Percentiles rank a stretch among this genome's conserved stretches.
Evolutionary conservation across 2,797 vertebrate species (phyloP).

Genomic region (Craterocephalus amniculus): DNA sequence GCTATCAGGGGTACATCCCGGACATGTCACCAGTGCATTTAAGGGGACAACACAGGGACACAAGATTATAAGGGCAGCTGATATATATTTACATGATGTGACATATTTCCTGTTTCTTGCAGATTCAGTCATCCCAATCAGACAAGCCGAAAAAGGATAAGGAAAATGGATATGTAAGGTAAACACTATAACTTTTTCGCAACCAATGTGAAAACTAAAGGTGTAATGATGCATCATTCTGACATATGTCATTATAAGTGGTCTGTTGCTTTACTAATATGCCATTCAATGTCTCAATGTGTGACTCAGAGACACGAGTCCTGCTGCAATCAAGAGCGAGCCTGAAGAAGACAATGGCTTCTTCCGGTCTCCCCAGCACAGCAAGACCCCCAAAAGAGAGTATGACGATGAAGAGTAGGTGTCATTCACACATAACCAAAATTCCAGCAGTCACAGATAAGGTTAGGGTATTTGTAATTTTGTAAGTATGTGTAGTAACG

Average conservation of each 20-base stretch:
- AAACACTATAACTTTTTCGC: slow-evolving; percentile 32
- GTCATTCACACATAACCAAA: not conserved
- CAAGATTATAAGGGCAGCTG: not conserved
- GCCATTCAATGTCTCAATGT: slow-evolving; percentile 26
- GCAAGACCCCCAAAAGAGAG: slow-evolving; percentile 88
- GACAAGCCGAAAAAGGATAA: slow-evolving; percentile 93
- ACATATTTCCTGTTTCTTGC: slow-evolving; percentile 47
- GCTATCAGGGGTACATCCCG: not conserved
- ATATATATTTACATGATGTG: not conserved
- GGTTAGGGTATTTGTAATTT: not conserved
- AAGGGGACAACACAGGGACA: not conserved
- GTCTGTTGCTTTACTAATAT: slow-evolving; percentile 13
- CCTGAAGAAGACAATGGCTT: slow-evolving; percentile 88
- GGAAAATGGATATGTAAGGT: slow-evolving; percentile 95
- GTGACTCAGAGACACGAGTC: slow-evolving; percentile 78
- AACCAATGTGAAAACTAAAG: slow-evolving; percentile 3
- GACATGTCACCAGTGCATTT: not conserved
- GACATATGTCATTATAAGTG: not conserved
- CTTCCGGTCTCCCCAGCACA: slow-evolving; percentile 85
- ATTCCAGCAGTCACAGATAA: not conserved
- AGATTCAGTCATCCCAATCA: slow-evolving; percentile 84
- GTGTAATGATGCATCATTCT: not conserved
- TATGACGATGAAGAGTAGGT: slow-evolving; percentile 91
- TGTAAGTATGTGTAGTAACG: not conserved
- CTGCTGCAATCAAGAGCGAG: slow-evolving; percentile 89